These are phyloP conservation scores for Eucidaris tribuloides DNA, from an alignment of 35 echinoderm and acorn worm genomes.

Conservation along the genomic window DNA sequence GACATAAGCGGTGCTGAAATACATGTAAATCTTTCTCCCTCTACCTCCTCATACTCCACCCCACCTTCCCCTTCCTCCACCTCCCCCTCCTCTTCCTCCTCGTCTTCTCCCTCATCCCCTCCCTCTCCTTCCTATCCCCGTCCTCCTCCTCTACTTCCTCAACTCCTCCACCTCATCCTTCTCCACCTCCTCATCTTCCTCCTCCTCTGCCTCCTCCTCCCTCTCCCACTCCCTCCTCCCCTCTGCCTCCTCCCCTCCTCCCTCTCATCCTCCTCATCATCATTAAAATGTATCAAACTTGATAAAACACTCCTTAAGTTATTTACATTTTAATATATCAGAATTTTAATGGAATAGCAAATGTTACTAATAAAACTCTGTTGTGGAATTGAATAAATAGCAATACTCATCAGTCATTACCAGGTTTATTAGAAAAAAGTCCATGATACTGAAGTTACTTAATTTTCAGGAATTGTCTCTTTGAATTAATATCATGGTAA, in stretches of 20 bases:
- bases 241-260: no score
- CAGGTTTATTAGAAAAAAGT: background rate
- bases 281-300: no score
- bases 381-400: no score
- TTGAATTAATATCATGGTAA: background rate
- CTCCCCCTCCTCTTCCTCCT: background rate
- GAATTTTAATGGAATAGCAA: no score
- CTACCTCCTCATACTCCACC: background rate
- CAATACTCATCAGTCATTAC: background rate
- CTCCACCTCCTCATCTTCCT: no score
- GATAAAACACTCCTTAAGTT: no score
- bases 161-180: no score
- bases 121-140: background rate
- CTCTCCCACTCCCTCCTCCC: background rate
- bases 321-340: no score
- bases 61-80: background rate
- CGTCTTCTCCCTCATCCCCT: background rate
- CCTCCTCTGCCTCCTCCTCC: no score
- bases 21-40: background rate
- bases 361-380: no score
- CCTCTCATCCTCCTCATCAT: background rate
- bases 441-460: background rate
- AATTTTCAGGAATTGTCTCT: background rate
- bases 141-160: no score
- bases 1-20: no score